Base-by-base conservation (phyloP, 1,140 invertebrate genomes). In the Glossosoma conforme region DNA sequence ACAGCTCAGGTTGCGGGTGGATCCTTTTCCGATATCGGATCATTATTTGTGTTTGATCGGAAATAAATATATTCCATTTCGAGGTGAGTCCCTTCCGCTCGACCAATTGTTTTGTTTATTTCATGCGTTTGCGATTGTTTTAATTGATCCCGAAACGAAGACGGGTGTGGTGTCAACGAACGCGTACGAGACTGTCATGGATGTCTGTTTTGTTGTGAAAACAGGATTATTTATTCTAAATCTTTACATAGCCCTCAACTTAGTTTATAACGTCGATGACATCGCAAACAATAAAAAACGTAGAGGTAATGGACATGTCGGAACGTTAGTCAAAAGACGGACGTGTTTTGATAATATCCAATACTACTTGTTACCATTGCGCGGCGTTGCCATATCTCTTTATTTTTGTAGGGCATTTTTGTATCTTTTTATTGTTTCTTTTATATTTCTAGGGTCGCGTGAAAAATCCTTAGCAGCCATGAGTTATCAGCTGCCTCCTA, bases 401-500 rank as follows among this genome's bases (percentile, higher is more conserved):
- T 50, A 22, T 17, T 38, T 17, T 19, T 19, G 18, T 38, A 19
- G 15, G n/a, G 18, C 13, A 15, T 38, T 38, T 17, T 5, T 17
- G 2, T 8, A 38, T 17, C 4, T n/a, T n/a, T n/a, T n/a, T 11
- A 15, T 50, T 41, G 19, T 52, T 51, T 47, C 22, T 36, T 22
- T 37, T 19, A 2, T 42, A 35, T 56, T 45, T 51, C 33, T 51
- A 44, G 38, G 49, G 48, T 40, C 44, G 45, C 25, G 19, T 44
- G 21, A 15, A 55, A 22, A 22, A 22, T 22, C 28, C 37, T 21
- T 17, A 47, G 43, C 57, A 72, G 68, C 72, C 77, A 87, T 87
- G 83, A 87, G 84, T 78, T 87, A 86, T 76, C 82, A 83, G 77
- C 84, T 87, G 78, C 78, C 83, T 63, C 76, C 79, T 38, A 80